Base-by-base conservation (phyloP, 1,140 invertebrate species). In the Rhyacophila brunnea region DNA sequence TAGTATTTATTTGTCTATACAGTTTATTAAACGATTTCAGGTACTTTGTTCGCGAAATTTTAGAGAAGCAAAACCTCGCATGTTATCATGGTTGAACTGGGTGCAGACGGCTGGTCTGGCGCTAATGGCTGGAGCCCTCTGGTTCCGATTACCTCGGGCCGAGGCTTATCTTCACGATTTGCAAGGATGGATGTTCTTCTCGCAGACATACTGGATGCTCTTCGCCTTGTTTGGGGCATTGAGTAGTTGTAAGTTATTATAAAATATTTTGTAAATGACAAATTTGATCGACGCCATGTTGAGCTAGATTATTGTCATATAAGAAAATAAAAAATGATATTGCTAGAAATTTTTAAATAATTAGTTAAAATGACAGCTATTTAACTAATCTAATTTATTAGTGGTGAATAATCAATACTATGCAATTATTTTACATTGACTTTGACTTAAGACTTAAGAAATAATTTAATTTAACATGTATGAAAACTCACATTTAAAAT, bases 151-250 rank as follows among this genome's bases (percentile, higher is more conserved):
- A 66, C 85, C 88, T 1, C 75, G 89, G 20, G 85, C 80, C 6
- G 91, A 93, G 72, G 83, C 87, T 60, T 84, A 85, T 4, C 76
- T 93, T 19, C 84, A 87, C 55, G 90, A 93, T 72, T 85, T 92
- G 23, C 87, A 90, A 75, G 91, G 90, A 38, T 91, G 88, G 88
- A 90, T 92, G 85, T 92, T 92, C 70, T 92, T 92, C 75, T 89
- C 89, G 15, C 88, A 88, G 18, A 91, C 87, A 18, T 92, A 92
- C 68, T 93, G 90, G 90, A 92, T 92, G 87, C 78, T 93, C 20
- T 91, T 91, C 71, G 86, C 90, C 11, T 81, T 91, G 54, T 92
- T 93, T 68, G 88, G 89, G 65, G 88, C 90, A 51, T 79, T 93
- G 13, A 85, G 87, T 67, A 88, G 89, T 71, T 82, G 79, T 81